Evolutionary conservation across 2,797 vertebrate genomes (phyloP), one percentile per base, ranked within the genome.

Genomic region (Mus caroli): DNA sequence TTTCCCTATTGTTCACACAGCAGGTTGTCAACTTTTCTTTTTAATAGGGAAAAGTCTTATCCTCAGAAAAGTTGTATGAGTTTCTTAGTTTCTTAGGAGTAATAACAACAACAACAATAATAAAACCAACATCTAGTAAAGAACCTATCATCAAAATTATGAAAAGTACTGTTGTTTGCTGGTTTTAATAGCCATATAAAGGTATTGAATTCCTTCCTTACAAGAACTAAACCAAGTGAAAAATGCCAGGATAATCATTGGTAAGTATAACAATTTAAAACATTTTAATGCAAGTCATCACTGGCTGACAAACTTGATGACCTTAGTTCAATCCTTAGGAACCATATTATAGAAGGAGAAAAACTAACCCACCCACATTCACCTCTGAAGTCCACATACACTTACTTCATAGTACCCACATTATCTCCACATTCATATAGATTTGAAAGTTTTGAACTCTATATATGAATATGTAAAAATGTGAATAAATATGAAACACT

Each of bases 21-120:
- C 93, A 96, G 80, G 31, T 87, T 96, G 76, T 87, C 56, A 93
- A 94, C 84, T 82, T 96, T 96, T 95, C 79, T 97, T 94, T 84
- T 94, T 97, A 96, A 94, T 93, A 96, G 60, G 40, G 60, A 96
- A 95, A 93, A 71, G 82, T 92, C 88, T 97, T 95, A 95, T 97
- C 89, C 94, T 95, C 84, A 83, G 46, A 56, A 15, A 40, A 91
- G 20, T 83, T 85, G 40, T 90, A 94, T 82, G 90, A 75, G 88
- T 79, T 95, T 96, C 54, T n/a, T 90, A 97, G 90, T 96, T 97
- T 96, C 73, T 96, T 85, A 69, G 15, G 87, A 31, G 80, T 97
- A 69, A 34, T 5, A 67, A 67, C 64, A 67, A 69, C 84, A 88
- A 92, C 82, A 95, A 73, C 40, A 96, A 96, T 22, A 76, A 88